phyloP scores from a whole-genome alignment of 2,113 vertebrate genomes.

The Tor tambroides region DNA sequence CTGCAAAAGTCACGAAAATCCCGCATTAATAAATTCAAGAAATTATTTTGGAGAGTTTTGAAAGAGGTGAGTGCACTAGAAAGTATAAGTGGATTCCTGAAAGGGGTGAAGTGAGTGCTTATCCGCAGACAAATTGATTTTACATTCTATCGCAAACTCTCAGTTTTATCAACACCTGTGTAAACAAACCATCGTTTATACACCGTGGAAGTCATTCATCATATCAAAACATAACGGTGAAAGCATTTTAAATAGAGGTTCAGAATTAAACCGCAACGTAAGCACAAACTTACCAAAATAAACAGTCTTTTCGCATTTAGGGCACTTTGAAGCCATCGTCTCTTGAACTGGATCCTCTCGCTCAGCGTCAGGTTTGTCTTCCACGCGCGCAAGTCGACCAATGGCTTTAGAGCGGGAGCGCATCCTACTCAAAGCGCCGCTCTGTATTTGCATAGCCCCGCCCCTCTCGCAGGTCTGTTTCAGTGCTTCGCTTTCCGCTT shows the following conservation, averaged over 20 bases:
- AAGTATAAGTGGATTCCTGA: not conserved
- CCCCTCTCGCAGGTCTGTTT: slow-evolving; percentile 47
- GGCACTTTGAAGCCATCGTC: slow-evolving; percentile 92
- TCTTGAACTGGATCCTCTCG: not conserved
- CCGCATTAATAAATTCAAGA: not conserved
- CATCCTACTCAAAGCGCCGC: slow-evolving; percentile 60
- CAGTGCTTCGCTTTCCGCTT: slow-evolving; percentile 52
- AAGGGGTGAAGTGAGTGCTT: not conserved
- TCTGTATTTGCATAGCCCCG: slow-evolving; percentile 71
- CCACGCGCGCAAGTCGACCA: slow-evolving; percentile 60
- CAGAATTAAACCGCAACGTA: not conserved
- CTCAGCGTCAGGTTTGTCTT: not conserved
- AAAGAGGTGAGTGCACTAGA: not conserved
- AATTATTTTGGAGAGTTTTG: not conserved
- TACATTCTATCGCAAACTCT: not conserved
- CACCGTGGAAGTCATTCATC: not conserved
- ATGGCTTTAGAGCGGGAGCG: slow-evolving; percentile 47
- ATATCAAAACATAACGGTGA: not conserved
- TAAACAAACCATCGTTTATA: not conserved
- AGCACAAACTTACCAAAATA: slow-evolving; percentile 86
- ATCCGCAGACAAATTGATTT: too few species aligned
- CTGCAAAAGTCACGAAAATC: not conserved
- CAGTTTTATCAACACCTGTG: not conserved
- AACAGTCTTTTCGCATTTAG: slow-evolving; percentile 94
- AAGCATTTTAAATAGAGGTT: not conserved